phyloP scores from a whole-genome alignment of 2,113 vertebrate genomes.

The Fukomys damarensis region DNA sequence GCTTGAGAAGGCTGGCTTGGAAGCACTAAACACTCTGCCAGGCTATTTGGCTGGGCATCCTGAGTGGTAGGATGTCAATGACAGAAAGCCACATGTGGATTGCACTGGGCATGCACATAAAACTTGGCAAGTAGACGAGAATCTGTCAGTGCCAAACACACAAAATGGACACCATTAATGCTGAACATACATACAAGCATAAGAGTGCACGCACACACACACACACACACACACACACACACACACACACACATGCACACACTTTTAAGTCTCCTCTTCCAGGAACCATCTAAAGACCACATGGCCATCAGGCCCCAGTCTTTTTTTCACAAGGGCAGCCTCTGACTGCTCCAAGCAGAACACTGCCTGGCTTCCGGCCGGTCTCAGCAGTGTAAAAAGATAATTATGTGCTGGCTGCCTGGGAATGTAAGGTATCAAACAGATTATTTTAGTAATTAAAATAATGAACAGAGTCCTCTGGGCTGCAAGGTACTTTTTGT shows the following conservation, averaged over 20 bases:
- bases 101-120: neutral
- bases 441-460: conserved; percentile 61
- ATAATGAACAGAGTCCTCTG: conserved; percentile 47
- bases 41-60: neutral
- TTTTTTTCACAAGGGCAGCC: neutral
- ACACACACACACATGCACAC: neutral
- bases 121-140: neutral
- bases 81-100: neutral
- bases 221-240: neutral
- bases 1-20: neutral
- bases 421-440: conserved; percentile 31
- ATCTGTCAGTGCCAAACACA: neutral
- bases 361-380: neutral
- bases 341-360: neutral
- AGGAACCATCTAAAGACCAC: neutral
- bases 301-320: neutral
- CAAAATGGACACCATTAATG: neutral
- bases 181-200: neutral
- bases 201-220: neutral
- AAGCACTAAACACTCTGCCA: neutral
- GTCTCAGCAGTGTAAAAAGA: conserved; percentile 51
- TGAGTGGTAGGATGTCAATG: neutral
- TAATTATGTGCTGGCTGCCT: conserved; percentile 48
- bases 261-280: neutral
- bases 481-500: conserved; percentile 1